Percentiles rank a stretch among this genome's conserved stretches.
phyloP scores from a whole-genome alignment of 2,888 invertebrate species.

The Ditylenchus weischeri region DNA sequence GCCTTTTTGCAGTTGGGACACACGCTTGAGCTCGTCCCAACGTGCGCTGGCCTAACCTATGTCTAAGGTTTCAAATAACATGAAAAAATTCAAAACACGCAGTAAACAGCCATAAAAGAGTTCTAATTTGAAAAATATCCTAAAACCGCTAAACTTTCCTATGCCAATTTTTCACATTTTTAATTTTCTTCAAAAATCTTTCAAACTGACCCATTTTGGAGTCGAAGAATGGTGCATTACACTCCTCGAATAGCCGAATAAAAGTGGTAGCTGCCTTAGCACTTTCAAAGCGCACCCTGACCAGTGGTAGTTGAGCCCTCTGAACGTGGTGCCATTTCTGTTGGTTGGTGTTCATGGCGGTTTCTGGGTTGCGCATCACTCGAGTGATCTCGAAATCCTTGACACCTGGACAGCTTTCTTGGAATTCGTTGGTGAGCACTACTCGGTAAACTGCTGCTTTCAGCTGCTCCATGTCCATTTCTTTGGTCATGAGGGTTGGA shows the following conservation, averaged over 20 bases:
- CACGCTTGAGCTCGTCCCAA: no score
- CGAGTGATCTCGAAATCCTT: neutral
- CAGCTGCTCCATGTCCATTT: constrained; percentile 19
- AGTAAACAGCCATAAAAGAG: no score
- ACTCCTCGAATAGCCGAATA: neutral
- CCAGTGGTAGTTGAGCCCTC: neutral
- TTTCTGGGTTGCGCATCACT: neutral
- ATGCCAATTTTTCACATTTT: no score
- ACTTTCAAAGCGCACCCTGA: constrained; percentile 9
- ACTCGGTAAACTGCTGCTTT: constrained; percentile 16
- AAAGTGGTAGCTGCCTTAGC: constrained; percentile 15
- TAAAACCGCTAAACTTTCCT: no score
- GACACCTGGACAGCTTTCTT: constrained; percentile 5
- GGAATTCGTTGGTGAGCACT: constrained; percentile 15
- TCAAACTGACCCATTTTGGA: no score
- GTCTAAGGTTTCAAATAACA: no score
- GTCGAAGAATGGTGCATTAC: neutral
- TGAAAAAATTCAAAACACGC: no score
- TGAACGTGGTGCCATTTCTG: neutral
- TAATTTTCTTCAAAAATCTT: no score
- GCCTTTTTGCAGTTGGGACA: neutral
- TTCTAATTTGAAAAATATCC: no score
- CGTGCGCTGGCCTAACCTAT: no score
- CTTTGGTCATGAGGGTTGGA: constrained; percentile 1
- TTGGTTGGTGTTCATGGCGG: neutral